Percentiles rank a stretch among this genome's conserved stretches.
Conservation (phyloP, 2,888 invertebrate genomes). For the Lingula anatina region DNA sequence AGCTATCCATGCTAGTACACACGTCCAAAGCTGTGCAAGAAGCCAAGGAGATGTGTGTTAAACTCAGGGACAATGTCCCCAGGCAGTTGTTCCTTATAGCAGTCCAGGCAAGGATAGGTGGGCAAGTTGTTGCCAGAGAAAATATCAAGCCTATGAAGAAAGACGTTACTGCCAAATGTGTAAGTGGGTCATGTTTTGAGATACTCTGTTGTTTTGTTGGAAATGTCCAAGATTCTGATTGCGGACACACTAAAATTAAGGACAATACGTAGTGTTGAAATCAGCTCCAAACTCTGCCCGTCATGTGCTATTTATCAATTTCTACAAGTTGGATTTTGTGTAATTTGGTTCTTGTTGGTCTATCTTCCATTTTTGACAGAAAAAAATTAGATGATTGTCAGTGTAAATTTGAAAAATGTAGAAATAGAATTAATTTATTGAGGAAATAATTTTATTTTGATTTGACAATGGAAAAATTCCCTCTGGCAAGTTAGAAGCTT, state of each 20-base stretch:
- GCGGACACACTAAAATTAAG: no score
- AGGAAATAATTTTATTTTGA: no score
- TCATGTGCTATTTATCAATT: background rate
- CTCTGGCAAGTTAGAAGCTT: background rate
- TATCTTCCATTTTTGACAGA: no score
- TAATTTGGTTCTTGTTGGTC: no score
- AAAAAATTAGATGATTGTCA: no score
- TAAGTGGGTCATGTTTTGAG: slow-evolving; percentile 54
- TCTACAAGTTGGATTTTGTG: no score
- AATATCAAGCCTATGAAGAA: slow-evolving; percentile 81
- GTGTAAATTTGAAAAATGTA: no score
- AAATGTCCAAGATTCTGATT: no score
- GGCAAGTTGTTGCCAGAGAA: slow-evolving; percentile 78
- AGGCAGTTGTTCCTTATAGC: slow-evolving; percentile 78
- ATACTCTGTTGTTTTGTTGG: background rate
- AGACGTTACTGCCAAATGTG: slow-evolving; percentile 90
- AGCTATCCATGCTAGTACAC: slow-evolving; percentile 79
- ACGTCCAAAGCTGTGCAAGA: slow-evolving; percentile 55
- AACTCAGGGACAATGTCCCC: slow-evolving; percentile 79
- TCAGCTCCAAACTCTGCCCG: background rate
- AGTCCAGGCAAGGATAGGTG: slow-evolving; percentile 77
- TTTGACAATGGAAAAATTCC: no score
- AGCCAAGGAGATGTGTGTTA: slow-evolving; percentile 60
- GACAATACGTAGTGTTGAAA: no score
- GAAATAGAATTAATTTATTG: no score